Conservation (phyloP, 2,797 vertebrate species). For the Gymnodraco acuticeps region DNA sequence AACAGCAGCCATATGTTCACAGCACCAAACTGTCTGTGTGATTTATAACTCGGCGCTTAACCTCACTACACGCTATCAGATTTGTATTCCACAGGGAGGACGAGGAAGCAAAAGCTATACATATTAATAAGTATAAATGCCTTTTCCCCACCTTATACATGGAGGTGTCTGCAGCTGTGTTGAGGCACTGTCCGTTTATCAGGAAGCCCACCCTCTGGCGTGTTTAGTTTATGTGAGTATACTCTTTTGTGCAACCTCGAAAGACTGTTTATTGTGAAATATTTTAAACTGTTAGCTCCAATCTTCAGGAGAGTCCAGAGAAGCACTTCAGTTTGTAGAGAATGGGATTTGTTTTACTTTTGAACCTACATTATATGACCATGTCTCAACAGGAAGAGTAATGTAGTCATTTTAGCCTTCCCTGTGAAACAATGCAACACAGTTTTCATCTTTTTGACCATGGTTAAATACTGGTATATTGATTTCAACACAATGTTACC, state of each 20-base stretch:
- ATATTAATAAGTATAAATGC: constrained; percentile 67
- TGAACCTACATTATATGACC: constrained; percentile 35
- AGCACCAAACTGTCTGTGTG: constrained; percentile 55
- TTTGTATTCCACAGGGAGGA: constrained; percentile 53
- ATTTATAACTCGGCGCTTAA: constrained; percentile 73
- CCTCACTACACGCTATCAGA: constrained; percentile 51
- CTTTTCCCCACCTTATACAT: constrained; percentile 43
- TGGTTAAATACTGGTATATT: too few species aligned
- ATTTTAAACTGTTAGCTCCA: constrained; percentile 12
- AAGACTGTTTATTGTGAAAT: constrained; percentile 24
- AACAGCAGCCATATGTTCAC: constrained; percentile 27
- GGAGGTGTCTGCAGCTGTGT: constrained; percentile 18
- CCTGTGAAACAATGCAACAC: too few species aligned
- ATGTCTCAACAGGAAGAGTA: constrained; percentile 3
- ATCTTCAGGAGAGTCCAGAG: constrained; percentile 25
- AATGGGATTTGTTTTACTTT: constrained; percentile 12
- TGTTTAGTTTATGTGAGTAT: constrained; percentile 11
- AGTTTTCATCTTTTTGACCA: too few species aligned
- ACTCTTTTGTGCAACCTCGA: constrained; percentile 19
- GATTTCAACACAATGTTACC: too few species aligned
- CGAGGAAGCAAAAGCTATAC: constrained; percentile 51
- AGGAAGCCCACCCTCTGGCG: constrained; percentile 11
- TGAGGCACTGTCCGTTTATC: constrained; percentile 30
- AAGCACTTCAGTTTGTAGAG: constrained; percentile 23
- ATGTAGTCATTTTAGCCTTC: too few species aligned